These are phyloP conservation scores for Caranx melampygus DNA, from an alignment of 2,113 vertebrate species.

Conservation along the genomic window DNA sequence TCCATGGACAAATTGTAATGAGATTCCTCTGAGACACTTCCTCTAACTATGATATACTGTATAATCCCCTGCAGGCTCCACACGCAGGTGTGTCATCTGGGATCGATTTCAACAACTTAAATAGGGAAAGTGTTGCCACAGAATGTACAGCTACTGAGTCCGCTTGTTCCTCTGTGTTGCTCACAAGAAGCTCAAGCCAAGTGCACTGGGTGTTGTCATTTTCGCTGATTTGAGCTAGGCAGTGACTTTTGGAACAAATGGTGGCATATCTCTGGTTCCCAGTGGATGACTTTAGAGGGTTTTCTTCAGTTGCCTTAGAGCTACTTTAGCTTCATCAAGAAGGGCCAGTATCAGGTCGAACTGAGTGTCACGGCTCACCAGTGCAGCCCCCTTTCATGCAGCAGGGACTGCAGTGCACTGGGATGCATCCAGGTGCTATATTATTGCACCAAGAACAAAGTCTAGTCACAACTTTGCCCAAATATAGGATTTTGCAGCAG, in stretches of 20 bases:
- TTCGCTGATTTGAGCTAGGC: conserved; percentile 27
- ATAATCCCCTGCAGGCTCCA: conserved; percentile 39
- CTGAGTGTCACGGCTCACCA: conserved; percentile 18
- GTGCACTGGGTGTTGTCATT: conserved; percentile 23
- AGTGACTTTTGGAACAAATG: conserved; percentile 30
- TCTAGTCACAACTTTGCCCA: neutral
- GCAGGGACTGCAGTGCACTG: conserved; percentile 18
- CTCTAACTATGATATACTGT: conserved; percentile 52
- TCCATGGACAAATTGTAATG: conserved; percentile 34
- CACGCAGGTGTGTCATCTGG: conserved; percentile 25
- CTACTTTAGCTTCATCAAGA: conserved; percentile 22
- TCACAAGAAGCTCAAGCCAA: conserved; percentile 25
- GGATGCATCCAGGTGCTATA: conserved; percentile 30
- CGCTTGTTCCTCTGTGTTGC: conserved; percentile 1
- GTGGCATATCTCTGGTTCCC: conserved; percentile 13
- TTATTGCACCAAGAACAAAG: conserved; percentile 29
- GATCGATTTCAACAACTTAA: conserved; percentile 45
- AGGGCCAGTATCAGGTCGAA: conserved; percentile 29
- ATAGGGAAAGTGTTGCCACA: conserved; percentile 39
- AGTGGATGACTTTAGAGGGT: conserved; percentile 10
- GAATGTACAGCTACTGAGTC: conserved; percentile 29
- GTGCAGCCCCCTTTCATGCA: conserved; percentile 25
- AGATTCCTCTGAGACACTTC: conserved; percentile 38
- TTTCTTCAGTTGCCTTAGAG: conserved; percentile 19
- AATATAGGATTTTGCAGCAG: neutral